Evolutionary conservation across 2,888 invertebrate genomes (phyloP), one percentile per base, ranked within the genome.

Genomic region (Patella ulyssiponensis): DNA sequence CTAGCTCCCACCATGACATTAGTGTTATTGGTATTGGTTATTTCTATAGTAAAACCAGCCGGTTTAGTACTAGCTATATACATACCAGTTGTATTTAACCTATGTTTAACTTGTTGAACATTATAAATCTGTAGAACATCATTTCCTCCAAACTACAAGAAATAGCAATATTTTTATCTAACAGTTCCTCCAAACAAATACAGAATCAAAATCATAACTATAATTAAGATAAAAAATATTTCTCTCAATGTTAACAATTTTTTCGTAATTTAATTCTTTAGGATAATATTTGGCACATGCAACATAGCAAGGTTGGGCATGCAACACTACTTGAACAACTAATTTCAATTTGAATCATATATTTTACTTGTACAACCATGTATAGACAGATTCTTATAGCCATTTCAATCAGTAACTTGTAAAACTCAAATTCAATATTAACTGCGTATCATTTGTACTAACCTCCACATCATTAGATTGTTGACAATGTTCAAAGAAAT

Each of bases 401-500:
- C 7, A 44, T 44, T 44, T 44, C 44, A 7, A 44, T 9, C 44
- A 44, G 44, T 44, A 44, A 44, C 0, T 0, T 23, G 20, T 20
- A 11, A 64, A 23, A 64, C 11, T 23, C 0, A 23, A 23, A n/a
- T 64, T 64, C 20, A 23, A 71, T 23, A 27, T 71, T 23, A 27
- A 17, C 23, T 23, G 17, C 7, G 27, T 71, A 17, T 69, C 20
- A 44, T 44, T 44, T 44, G 14, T 20, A 56, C 84, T 78, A 75
- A 90, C 89, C 87, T 98, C 98, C 0, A 98, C 95, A 87, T 98
- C 98, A 83, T 95, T 96, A 94, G 98, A 95, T 14, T 95, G 94
- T 76, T 96, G 95, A 91, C 98, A 98, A 90, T 97, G 96, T 91
- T 99, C 98, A 92, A 99, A 99, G 93, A 98, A 98, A 91, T 99